phyloP scores from a whole-genome alignment of 2,797 vertebrate genomes.

The Muscicapa comitata region DNA sequence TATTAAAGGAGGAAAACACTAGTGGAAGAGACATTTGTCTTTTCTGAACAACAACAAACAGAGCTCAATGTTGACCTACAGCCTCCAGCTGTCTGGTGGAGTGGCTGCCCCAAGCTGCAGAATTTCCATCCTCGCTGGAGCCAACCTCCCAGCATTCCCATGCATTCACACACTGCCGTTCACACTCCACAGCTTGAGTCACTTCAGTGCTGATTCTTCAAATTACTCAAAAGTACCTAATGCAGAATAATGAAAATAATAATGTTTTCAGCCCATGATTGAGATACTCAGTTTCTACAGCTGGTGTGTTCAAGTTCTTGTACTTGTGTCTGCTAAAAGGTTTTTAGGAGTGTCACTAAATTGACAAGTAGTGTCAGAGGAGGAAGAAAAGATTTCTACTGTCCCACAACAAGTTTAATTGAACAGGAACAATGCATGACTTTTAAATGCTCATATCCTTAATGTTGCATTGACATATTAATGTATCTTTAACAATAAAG shows the following conservation, averaged over 20 bases:
- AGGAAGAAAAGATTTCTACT: background rate
- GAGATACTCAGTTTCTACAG: background rate
- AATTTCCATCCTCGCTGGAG: background rate
- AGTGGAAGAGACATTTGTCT: background rate
- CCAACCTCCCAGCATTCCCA: background rate
- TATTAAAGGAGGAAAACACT: slow-evolving; percentile 13
- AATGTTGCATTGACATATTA: background rate
- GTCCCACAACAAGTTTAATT: background rate
- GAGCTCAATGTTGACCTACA: background rate
- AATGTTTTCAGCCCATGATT: background rate
- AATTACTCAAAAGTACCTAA: background rate
- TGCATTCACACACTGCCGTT: background rate
- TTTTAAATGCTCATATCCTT: background rate
- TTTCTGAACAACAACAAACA: slow-evolving; percentile 19
- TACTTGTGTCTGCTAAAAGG: background rate
- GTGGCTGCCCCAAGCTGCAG: background rate
- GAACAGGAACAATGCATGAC: background rate
- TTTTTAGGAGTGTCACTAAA: background rate
- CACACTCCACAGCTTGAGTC: background rate
- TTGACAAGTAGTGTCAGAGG: background rate
- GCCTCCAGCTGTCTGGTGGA: background rate
- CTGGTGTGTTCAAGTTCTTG: background rate
- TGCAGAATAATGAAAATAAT: background rate
- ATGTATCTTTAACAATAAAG: background rate
- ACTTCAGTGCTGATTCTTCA: background rate